A percentile compares a stretch with the other conserved stretches of the same genome.
These are phyloP conservation scores for Omphaloscelis lunosa DNA, from an alignment of 2,888 invertebrate genomes.

Conservation along the genomic window DNA sequence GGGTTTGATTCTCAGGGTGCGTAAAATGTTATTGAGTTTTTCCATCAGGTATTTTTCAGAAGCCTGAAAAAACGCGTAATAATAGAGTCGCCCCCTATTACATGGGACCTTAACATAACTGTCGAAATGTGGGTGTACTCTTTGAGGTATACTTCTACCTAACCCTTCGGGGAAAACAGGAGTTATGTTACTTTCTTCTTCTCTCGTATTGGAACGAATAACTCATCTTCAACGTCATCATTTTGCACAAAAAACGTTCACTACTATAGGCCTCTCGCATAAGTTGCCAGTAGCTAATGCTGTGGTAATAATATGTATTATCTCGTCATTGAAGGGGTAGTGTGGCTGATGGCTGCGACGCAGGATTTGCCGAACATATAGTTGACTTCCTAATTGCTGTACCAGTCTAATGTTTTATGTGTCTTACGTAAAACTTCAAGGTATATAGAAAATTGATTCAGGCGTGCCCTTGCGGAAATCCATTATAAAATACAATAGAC, in stretches of 20 bases:
- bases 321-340: not conserved
- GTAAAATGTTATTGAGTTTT: not conserved
- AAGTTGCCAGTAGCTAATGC: not conserved
- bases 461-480: no score
- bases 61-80: no score
- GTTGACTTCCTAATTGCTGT: not conserved
- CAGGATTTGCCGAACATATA: not conserved
- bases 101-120: not conserved
- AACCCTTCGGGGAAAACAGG: not conserved
- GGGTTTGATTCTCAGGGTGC: not conserved
- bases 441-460: no score
- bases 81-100: not conserved
- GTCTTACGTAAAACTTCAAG: not conserved
- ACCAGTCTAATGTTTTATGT: not conserved
- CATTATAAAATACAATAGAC: no score
- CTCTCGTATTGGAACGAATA: not conserved
- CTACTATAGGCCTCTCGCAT: no score
- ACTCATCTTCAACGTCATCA: not conserved
- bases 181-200: not conserved
- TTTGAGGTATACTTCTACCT: not conserved
- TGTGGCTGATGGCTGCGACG: no score
- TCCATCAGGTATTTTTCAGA: not conserved
- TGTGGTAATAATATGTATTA: no score
- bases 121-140: not conserved
- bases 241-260: not conserved